phyloP scores from a whole-genome alignment of 2,888 invertebrate genomes.

The Adela reaumurella region DNA sequence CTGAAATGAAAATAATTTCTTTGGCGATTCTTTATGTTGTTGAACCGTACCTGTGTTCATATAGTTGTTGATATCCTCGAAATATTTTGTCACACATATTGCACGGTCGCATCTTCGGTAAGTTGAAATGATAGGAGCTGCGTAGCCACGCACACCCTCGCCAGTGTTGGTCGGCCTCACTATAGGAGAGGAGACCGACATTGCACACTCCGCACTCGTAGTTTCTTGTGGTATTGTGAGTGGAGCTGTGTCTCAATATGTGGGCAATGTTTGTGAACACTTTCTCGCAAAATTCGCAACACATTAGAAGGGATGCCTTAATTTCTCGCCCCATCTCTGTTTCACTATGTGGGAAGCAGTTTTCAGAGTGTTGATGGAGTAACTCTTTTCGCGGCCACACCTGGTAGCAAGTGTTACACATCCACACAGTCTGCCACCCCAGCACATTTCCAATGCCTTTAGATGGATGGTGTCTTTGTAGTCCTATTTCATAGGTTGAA shows the following conservation, averaged over 20 bases:
- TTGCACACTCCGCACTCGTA: conserved; percentile 60
- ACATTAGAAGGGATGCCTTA: conserved; percentile 40
- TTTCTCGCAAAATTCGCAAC: conserved; percentile 49
- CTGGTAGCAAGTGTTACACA: conserved; percentile 45
- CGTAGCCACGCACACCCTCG: conserved; percentile 35
- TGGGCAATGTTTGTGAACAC: conserved; percentile 44
- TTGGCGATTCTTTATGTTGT: too few relatives aligned
- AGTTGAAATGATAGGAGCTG: conserved; percentile 32
- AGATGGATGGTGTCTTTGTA: conserved; percentile 38
- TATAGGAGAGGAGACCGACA: conserved; percentile 32
- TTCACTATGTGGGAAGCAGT: conserved; percentile 29
- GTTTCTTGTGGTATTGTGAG: conserved; percentile 62
- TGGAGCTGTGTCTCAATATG: conserved; percentile 35
- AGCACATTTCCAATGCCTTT: conserved; percentile 20
- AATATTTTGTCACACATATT: conserved; percentile 48
- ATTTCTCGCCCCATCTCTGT: conserved; percentile 32
- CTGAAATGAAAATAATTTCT: too few relatives aligned
- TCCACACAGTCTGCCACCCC: conserved; percentile 49
- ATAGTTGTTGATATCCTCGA: conserved; percentile 43
- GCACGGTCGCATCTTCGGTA: conserved; percentile 41
- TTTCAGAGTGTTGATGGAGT: conserved; percentile 30
- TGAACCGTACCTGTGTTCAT: conserved; percentile 51
- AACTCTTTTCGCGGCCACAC: conserved; percentile 42
- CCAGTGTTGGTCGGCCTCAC: conserved; percentile 42
- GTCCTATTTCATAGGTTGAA: conserved; percentile 43